Evolutionary conservation across 2,888 invertebrate species (phyloP).

Genomic region (Amphipoea lucens): DNA sequence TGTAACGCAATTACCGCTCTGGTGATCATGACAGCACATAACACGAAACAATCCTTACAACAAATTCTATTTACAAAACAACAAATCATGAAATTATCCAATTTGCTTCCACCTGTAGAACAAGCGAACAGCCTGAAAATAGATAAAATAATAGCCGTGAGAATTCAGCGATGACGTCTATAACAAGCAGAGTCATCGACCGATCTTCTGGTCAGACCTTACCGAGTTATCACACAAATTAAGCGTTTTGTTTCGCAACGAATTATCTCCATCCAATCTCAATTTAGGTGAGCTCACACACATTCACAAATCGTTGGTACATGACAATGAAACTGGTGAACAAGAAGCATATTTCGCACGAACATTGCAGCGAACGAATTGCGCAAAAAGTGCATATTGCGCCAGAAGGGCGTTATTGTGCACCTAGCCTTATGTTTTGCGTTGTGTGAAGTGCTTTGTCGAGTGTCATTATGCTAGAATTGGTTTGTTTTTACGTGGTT

Average conservation of each 20-base stretch:
- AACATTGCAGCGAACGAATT: conserved; percentile 77
- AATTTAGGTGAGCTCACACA: conserved; percentile 73
- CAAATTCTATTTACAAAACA: conserved; percentile 36
- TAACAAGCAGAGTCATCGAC: conserved; percentile 60
- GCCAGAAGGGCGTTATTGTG: conserved; percentile 79
- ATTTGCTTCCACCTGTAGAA: conserved; percentile 33
- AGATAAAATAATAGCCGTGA: conserved; percentile 51
- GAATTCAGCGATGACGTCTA: conserved; percentile 45
- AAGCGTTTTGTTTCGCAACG: conserved; percentile 76
- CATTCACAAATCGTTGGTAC: conserved; percentile 75
- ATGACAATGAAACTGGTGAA: conserved; percentile 85
- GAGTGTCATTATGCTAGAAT: conserved; percentile 60
- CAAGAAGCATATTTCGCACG: conserved; percentile 85
- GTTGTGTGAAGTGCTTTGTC: conserved; percentile 69
- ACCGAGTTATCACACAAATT: conserved; percentile 62
- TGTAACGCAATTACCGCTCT: not conserved
- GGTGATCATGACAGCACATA: not conserved
- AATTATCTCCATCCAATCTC: conserved; percentile 79
- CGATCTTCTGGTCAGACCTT: conserved; percentile 60
- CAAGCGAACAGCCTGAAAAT: conserved; percentile 26
- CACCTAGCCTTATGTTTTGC: conserved; percentile 68
- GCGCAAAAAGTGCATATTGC: conserved; percentile 81
- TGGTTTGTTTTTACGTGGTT: conserved; percentile 64
- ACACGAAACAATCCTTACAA: not conserved
- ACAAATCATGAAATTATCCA: conserved; percentile 37